These are phyloP conservation scores for Drosophila borealis DNA, from an alignment of 2,888 invertebrate species.

Conservation along the genomic window DNA sequence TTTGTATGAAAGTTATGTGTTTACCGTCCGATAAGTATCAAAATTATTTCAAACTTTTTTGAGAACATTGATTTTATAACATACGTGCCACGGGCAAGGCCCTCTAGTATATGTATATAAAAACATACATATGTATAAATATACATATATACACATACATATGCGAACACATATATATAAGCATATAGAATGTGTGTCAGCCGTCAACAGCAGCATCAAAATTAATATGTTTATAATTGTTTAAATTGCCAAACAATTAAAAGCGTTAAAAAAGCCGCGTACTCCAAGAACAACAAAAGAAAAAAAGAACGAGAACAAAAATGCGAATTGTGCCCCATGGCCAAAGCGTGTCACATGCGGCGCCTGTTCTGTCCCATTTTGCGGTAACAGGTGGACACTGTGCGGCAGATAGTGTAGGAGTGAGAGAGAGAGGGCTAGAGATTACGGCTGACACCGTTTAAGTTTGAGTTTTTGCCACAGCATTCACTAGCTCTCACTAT, in stretches of 20 bases:
- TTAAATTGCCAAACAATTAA: slow-evolving; percentile 72
- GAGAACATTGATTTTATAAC: no score
- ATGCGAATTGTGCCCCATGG: slow-evolving; percentile 43
- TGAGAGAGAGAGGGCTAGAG: slow-evolving; percentile 11
- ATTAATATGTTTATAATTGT: slow-evolving; percentile 76
- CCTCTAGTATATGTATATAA: not conserved
- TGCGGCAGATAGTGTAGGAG: slow-evolving; percentile 2
- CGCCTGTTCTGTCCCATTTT: slow-evolving; percentile 38
- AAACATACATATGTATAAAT: not conserved
- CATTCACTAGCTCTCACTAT: slow-evolving; percentile 1
- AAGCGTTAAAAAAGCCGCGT: slow-evolving; percentile 27
- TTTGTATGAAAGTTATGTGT: no score
- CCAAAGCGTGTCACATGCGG: slow-evolving; percentile 39
- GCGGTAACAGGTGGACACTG: slow-evolving; percentile 47
- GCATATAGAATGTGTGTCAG: slow-evolving; percentile 59
- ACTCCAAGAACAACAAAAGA: slow-evolving; percentile 19
- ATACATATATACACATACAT: not conserved
- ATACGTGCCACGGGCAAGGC: no score
- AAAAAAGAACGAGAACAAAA: slow-evolving; percentile 27
- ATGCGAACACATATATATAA: not conserved
- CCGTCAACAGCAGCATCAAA: slow-evolving; percentile 31
- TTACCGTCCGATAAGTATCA: no score
- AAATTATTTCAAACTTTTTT: no score
- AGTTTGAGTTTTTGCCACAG: slow-evolving; percentile 12
- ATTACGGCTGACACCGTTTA: slow-evolving; percentile 20